Conservation (phyloP, 2,888 invertebrate genomes). For the Tridacna gigas region DNA sequence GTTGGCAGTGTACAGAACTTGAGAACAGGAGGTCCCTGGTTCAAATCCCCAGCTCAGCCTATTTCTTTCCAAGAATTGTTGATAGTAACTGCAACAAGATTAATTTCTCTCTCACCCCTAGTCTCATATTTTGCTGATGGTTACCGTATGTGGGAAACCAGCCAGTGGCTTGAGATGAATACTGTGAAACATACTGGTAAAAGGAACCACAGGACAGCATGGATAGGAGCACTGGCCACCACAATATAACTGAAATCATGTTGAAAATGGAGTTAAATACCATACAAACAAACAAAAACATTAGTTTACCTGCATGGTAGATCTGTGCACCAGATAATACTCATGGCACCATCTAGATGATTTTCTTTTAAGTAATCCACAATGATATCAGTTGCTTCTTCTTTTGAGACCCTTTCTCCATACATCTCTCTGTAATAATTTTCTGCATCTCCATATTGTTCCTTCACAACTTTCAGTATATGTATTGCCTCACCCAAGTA, state of each 20-base stretch:
- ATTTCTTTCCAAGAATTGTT: too few relatives aligned
- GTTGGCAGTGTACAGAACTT: background rate
- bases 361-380: constrained; percentile 80
- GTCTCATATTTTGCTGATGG: too few relatives aligned
- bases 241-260: too few relatives aligned
- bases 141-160: too few relatives aligned
- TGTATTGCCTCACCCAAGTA: constrained; percentile 78
- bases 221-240: too few relatives aligned
- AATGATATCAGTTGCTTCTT: constrained; percentile 78
- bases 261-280: too few relatives aligned
- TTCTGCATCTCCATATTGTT: constrained; percentile 79
- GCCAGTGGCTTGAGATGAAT: background rate
- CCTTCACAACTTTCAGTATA: constrained; percentile 78
- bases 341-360: constrained; percentile 80
- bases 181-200: background rate
- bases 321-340: constrained; percentile 81
- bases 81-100: too few relatives aligned
- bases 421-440: constrained; percentile 76
- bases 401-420: constrained; percentile 76
- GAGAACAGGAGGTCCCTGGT: too few relatives aligned
- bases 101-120: too few relatives aligned
- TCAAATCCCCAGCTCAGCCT: too few relatives aligned
- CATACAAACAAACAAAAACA: background rate
- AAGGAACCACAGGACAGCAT: too few relatives aligned
- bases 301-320: constrained; percentile 80